Percentiles rank a stretch among this genome's conserved stretches.
phyloP scores from a whole-genome alignment of 2,888 invertebrate genomes.

The Dioctria rufipes region DNA sequence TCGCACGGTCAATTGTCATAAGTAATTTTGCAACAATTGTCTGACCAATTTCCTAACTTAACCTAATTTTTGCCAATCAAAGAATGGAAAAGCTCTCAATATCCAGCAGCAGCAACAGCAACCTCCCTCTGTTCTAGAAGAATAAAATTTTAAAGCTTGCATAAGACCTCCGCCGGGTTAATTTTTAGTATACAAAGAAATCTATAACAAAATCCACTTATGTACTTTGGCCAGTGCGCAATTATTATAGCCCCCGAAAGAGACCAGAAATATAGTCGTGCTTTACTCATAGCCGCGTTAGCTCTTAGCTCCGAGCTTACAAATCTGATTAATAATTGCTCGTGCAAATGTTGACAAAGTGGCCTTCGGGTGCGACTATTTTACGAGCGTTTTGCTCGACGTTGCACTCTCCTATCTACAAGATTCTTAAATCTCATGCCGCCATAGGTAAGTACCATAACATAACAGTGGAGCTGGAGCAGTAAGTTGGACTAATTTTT shows the following conservation, averaged over 20 bases:
- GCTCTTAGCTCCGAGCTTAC: neutral
- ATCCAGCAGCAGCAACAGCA: conserved; percentile 8
- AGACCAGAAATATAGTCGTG: conserved; percentile 2
- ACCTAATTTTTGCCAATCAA: conserved; percentile 15
- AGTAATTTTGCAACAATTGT: conserved; percentile 1
- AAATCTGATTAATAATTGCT: conserved; percentile 39
- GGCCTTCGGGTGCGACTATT: conserved; percentile 41
- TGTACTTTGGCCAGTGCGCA: conserved; percentile 21
- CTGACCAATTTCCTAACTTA: conserved; percentile 25
- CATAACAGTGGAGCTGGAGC: no score
- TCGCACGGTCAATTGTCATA: neutral
- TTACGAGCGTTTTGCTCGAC: neutral
- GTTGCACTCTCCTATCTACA: neutral
- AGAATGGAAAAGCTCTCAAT: neutral
- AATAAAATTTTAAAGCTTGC: conserved; percentile 25
- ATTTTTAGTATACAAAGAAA: conserved; percentile 13
- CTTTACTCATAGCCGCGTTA: neutral
- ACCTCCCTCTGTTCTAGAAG: conserved; percentile 39
- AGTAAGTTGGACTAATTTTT: conserved; percentile 25
- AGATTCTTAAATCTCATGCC: neutral
- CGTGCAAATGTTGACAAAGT: conserved; percentile 45
- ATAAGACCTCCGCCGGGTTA: neutral
- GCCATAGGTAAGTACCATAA: no score
- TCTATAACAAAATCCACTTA: neutral
- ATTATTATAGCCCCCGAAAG: conserved; percentile 23